These are phyloP conservation scores for Pipistrellus pygmaeus DNA, from an alignment of 2,797 vertebrate species.

Conservation along the genomic window DNA sequence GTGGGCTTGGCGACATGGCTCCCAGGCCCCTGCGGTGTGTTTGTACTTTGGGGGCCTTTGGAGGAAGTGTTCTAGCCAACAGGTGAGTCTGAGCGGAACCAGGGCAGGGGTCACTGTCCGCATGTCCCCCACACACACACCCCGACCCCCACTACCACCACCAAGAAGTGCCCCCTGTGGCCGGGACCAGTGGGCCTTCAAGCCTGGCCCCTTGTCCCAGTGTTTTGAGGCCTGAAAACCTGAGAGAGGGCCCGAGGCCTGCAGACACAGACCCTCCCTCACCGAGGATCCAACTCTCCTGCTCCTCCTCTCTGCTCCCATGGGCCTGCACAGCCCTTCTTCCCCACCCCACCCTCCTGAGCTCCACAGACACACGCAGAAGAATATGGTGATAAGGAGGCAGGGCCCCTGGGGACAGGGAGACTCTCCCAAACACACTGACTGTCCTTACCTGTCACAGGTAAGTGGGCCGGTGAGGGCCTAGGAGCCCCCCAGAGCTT, in stretches of 20 bases:
- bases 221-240: background rate
- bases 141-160: background rate
- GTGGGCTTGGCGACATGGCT: background rate
- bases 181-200: background rate
- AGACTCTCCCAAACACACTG: background rate
- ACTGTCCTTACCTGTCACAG: background rate
- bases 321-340: background rate
- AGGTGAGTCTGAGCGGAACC: background rate
- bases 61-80: background rate
- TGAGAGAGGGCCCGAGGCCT: fast-evolving
- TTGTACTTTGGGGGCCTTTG: background rate
- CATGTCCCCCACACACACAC: no score
- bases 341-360: no score
- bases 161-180: background rate
- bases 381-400: no score
- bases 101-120: background rate
- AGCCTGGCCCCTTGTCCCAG: no score
- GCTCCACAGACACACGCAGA: background rate
- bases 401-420: background rate
- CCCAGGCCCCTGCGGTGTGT: background rate
- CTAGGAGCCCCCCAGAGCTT: background rate
- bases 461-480: background rate
- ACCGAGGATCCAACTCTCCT: fast-evolving
- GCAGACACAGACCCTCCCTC: background rate
- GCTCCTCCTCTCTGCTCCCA: background rate